Evolutionary conservation across 1,140 invertebrate genomes (phyloP), one percentile per base, ranked within the genome.

Genomic region (Orchestia grillus): DNA sequence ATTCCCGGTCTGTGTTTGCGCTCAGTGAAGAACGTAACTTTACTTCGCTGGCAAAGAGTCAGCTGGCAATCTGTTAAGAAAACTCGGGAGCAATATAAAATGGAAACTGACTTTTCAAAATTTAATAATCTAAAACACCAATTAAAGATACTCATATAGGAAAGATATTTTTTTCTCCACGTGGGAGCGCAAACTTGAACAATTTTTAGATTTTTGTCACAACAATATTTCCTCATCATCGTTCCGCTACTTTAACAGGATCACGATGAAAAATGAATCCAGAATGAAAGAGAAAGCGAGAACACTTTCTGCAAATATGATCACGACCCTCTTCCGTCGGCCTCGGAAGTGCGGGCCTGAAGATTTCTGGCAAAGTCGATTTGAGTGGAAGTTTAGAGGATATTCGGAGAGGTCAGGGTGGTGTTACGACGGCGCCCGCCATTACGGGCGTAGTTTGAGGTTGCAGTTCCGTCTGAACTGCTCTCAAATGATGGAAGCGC

Each of bases 401-500:
- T 90, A 90, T 90, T 44, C 41, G 11, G 28, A 44, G 43, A 42
- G 43, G 88, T 90, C 41, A 90, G 43, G 88, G 88, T 90, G 41
- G 43, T 41, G 88, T 90, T 90, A 90, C 88, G 88, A 90, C 88
- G 88, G 3, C 4, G 43, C 88, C 88, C 28, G 88, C 88, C 43
- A 90, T 90, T 90, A 90, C 88, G 62, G 28, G 15, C 11, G 62
- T 77, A 77, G 62, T 77, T 77, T 77, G 62, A 90, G 88, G 43
- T 42, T 44, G 88, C 88, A 90, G 88, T 90, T 90, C 43, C 41
- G 88, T 19, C 88, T 44, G 88, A 90, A 90, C 88, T 90, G 41
- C 43, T 44, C 41, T 90, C 88, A 90, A 90, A 90, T 90, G 88
- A 90, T 90, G 88, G 88, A 90, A 90, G 88, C 88, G 88, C 88